Base-by-base conservation (phyloP, 2,113 vertebrate species). In the Tetrao urogallus region DNA sequence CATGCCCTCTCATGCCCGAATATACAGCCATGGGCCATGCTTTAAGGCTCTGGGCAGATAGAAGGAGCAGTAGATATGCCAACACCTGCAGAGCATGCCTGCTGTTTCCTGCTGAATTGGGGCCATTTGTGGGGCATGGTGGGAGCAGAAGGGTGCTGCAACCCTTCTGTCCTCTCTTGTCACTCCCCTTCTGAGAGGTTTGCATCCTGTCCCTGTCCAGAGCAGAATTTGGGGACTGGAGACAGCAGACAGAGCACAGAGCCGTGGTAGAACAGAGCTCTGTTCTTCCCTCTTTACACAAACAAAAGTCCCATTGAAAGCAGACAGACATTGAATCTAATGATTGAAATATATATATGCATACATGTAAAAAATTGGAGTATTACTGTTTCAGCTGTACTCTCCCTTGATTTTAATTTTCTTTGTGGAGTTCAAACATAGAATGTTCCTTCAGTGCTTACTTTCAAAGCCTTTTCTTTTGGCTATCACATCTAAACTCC, bases 261-360 rank as follows among this genome's bases (percentile, higher is more conserved):
- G 69, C 67, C 9, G 2, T 81, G 64, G 67, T 88, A 63, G 94
- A 94, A 89, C 47, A 77, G 71, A 82, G 75, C 72, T 82, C 89
- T 92, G 60, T 95, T 96, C 75, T 96, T 91, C 82, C 38, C n/a
- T 91, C 78, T 92, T 94, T 72, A 72, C 50, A 82, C 67, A 92
- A 93, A 93, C 89, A 95, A 67, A 94, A 96, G 85, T 88, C 61
- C 65, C 61, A 92, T 92, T 97, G 94, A 96, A 93, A 94, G 43
- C 79, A 58, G 12, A 19, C 88, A 93, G 80, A 95, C 94, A 93
- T 73, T 91, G 82, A 92, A 38, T 83, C 66, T 61, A 91, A 87
- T 91, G 85, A 88, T 30, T 85, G 85, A 86, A 91, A 92, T 50
- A 79, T 32, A 85, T 89, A 73, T 94, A 89, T 21, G 25, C 25